phyloP scores from a whole-genome alignment of 2,113 vertebrate species.

The Dasypus novemcinctus region DNA sequence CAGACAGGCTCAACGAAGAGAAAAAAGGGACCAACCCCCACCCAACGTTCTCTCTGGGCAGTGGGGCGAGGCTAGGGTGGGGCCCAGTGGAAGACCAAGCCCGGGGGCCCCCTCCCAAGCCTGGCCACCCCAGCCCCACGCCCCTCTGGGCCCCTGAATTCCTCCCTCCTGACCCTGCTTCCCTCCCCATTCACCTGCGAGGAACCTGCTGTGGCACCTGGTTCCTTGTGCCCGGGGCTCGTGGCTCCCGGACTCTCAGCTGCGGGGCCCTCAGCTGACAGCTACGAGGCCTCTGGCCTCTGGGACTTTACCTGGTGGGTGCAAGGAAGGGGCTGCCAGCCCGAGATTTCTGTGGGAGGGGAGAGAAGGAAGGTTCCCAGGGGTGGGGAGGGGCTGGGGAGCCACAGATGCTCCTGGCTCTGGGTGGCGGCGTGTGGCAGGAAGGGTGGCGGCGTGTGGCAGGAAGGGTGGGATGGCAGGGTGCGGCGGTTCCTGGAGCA shows the following conservation, averaged over 20 bases:
- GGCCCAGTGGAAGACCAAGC: background rate
- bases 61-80: background rate
- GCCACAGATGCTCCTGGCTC: background rate
- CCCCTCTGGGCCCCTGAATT: background rate
- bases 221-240: background rate
- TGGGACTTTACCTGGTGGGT: background rate
- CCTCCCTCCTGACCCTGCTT: background rate
- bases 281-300: background rate
- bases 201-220: background rate
- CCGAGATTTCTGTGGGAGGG: background rate
- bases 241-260: background rate
- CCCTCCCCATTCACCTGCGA: background rate
- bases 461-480: background rate
- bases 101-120: background rate
- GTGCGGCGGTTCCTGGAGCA: background rate
- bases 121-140: background rate
- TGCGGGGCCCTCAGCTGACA: background rate
- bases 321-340: background rate
- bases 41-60: background rate
- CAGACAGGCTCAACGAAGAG: conserved; percentile 56
- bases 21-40: background rate
- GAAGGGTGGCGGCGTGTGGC: background rate
- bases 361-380: background rate
- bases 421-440: background rate
- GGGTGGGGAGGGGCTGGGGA: background rate